Conservation (phyloP, 2,888 invertebrate genomes). For the Anorthoa munda region DNA sequence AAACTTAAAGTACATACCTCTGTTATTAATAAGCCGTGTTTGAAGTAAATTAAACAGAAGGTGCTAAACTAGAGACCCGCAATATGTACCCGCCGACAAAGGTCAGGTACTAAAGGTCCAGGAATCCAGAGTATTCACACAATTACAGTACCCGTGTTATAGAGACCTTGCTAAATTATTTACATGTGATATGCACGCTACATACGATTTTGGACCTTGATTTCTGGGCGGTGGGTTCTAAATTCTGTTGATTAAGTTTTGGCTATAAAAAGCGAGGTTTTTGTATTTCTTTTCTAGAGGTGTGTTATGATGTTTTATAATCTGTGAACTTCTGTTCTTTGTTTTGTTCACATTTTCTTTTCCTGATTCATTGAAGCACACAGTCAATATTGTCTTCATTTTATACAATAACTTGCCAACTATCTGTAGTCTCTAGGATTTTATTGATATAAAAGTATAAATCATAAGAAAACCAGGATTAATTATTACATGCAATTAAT, state of each 20-base stretch:
- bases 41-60: conserved; percentile 62
- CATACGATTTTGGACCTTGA: conserved; percentile 26
- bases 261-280: conserved; percentile 14
- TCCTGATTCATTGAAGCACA: not conserved
- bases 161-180: conserved; percentile 53
- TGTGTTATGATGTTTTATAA: conserved; percentile 19
- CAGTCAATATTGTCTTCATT: not conserved
- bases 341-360: not conserved
- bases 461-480: no score
- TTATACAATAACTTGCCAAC: not conserved
- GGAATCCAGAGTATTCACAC: conserved; percentile 65
- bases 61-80: conserved; percentile 53
- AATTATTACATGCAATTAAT: no score
- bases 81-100: conserved; percentile 51
- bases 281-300: conserved; percentile 11
- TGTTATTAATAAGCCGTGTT: conserved; percentile 59
- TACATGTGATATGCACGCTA: conserved; percentile 18
- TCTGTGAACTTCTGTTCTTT: not conserved
- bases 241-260: conserved; percentile 11
- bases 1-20: conserved; percentile 40
- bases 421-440: not conserved
- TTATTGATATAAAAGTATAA: not conserved
- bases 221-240: not conserved
- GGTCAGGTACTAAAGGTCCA: conserved; percentile 51
- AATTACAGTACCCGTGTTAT: conserved; percentile 61